Evolutionary conservation across 1,140 invertebrate genomes (phyloP).

Genomic region (Tigriopus japonicus): DNA sequence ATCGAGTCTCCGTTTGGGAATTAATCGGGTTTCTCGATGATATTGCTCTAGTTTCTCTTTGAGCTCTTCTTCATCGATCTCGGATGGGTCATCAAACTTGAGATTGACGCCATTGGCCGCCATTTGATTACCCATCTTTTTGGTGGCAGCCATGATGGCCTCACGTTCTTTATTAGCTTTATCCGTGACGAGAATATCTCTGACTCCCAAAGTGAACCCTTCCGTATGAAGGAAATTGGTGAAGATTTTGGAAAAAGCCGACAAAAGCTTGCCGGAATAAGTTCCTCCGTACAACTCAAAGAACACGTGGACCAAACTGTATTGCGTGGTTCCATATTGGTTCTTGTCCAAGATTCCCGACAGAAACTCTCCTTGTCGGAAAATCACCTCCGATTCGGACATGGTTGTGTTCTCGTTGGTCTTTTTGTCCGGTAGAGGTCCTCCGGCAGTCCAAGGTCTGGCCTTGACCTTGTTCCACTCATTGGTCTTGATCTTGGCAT

Average conservation of each 20-base stretch:
- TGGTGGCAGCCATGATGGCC: constrained; percentile 45
- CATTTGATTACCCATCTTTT: constrained; percentile 25
- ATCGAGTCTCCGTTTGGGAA: constrained; percentile 52
- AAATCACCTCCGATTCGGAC: constrained; percentile 77
- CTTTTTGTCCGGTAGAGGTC: constrained; percentile 8
- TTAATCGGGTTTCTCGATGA: constrained; percentile 34
- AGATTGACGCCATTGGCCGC: constrained; percentile 35
- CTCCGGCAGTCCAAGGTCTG: constrained; percentile 37
- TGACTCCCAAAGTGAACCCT: constrained; percentile 85
- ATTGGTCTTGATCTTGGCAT: constrained; percentile 54
- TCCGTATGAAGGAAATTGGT: constrained; percentile 68
- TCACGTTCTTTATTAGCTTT: constrained; percentile 49
- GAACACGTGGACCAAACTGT: constrained; percentile 76
- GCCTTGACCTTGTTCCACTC: constrained; percentile 41
- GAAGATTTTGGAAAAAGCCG: constrained; percentile 76
- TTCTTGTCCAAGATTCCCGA: constrained; percentile 80
- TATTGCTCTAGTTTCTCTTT: constrained; percentile 45
- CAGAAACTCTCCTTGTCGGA: constrained; percentile 60
- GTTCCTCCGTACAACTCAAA: constrained; percentile 72
- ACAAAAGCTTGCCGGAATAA: constrained; percentile 57
- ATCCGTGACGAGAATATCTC: constrained; percentile 67
- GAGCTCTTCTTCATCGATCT: constrained; percentile 34
- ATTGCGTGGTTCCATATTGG: constrained; percentile 84
- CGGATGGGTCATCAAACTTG: constrained; percentile 44
- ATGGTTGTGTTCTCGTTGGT: constrained; percentile 37